Evolutionary conservation across 1,140 invertebrate genomes (phyloP), one percentile per base, ranked within the genome.

Genomic region (Achroia grisella): DNA sequence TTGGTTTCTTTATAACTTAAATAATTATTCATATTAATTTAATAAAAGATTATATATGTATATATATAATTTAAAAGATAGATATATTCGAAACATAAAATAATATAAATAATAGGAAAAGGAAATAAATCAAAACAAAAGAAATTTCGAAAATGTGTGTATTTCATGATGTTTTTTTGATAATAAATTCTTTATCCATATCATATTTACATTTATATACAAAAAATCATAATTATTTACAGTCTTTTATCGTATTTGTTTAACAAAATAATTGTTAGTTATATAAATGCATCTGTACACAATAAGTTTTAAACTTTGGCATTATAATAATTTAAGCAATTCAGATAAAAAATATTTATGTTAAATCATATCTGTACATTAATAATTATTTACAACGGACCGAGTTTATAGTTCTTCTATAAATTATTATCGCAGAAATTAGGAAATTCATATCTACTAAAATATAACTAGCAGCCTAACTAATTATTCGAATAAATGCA

Each of bases 251-350:
- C 44, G 47, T 58, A 52, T 34, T 62, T 61, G 36, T 59, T 60
- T 64, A 68, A 57, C 44, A 58, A 50, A 64, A 57, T 41, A 67
- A 39, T 56, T 52, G 56, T 58, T 55, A 23, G 14, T 37, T 1
- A 65, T 54, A 67, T 74, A 76, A 77, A 72, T 77, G 64, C 67
- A 66, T 73, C 62, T 79, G 68, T 78, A 78, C 73, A 79, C 54
- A 71, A 64, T 70, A 79, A 73, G 69, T 79, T 81, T 72, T 68
- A 65, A 83, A 79, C 79, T 84, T 84, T 84, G 79, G 79, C 68
- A 84, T 84, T 76, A 71, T 71, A 82, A 58, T 83, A 77, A 74
- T 68, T 79, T 75, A 80, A 73, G 69, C 66, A 35, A 52, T 58
- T 31, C 44, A 53, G 50, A 54, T 51, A 46, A 44, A 17, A 50